Conservation (phyloP, 2,888 invertebrate species). For the Oxyscelio sp. region DNA sequence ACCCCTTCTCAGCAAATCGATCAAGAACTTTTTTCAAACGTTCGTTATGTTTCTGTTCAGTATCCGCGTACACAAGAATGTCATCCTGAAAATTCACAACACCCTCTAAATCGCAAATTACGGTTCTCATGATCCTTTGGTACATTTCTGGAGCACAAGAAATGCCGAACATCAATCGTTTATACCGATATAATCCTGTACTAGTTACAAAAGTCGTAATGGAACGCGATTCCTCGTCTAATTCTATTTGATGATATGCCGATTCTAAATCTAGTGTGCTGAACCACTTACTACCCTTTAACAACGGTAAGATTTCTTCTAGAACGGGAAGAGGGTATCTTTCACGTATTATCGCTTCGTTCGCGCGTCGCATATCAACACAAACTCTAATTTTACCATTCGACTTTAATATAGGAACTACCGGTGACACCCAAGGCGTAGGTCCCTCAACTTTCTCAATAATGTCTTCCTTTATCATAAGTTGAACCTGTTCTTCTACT, state of each 20-base stretch:
- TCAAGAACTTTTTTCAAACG: slow-evolving; percentile 3
- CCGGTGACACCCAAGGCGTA: slow-evolving; percentile 78
- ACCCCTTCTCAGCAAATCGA: slow-evolving; percentile 36
- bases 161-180: slow-evolving; percentile 43
- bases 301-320: too few species aligned
- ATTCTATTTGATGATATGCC: slow-evolving; percentile 85
- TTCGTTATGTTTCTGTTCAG: slow-evolving; percentile 12
- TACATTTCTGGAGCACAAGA: slow-evolving; percentile 44
- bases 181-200: slow-evolving; percentile 5
- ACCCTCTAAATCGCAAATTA: slow-evolving; percentile 24
- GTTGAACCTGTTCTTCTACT: too few species aligned
- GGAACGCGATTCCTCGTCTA: slow-evolving; percentile 80
- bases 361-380: slow-evolving; percentile 77
- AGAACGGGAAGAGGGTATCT: neutral
- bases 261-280: slow-evolving; percentile 81
- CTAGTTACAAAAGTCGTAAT: slow-evolving; percentile 76
- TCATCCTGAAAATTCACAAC: slow-evolving; percentile 35
- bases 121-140: slow-evolving; percentile 16
- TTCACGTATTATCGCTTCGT: slow-evolving; percentile 73
- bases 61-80: slow-evolving; percentile 15
- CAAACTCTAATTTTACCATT: slow-evolving; percentile 66
- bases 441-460: slow-evolving; percentile 46
- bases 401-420: slow-evolving; percentile 79
- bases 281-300: too few species aligned
- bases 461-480: too few species aligned